Conservation (phyloP, 2,797 vertebrate species). For the Catamblyrhynchus diadema region DNA sequence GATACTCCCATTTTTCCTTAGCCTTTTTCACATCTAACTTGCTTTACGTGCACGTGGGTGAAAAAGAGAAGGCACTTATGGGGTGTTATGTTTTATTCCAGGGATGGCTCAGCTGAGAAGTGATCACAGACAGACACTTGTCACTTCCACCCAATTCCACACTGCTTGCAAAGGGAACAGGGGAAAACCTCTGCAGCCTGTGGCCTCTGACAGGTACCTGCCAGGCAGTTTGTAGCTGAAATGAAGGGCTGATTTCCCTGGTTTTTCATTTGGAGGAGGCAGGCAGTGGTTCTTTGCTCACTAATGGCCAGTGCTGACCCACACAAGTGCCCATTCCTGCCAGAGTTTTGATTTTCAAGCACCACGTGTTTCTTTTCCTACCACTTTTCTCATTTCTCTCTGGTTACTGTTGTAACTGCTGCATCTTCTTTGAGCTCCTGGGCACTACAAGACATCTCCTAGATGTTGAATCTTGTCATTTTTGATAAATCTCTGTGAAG, state of each 20-base stretch:
- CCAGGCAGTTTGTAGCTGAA: not conserved
- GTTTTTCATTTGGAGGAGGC: not conserved
- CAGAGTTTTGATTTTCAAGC: not conserved
- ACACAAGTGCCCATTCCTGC: not conserved
- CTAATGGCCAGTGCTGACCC: not conserved
- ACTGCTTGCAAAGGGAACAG: not conserved
- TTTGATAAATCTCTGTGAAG: conserved; percentile 39
- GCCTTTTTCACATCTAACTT: not conserved
- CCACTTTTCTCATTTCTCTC: not conserved
- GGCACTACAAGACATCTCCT: conserved; percentile 18
- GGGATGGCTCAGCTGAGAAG: not conserved
- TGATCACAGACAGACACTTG: not conserved
- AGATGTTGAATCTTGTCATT: conserved; percentile 38
- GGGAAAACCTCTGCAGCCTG: not conserved
- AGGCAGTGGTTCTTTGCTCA: not conserved
- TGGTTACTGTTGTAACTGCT: not conserved
- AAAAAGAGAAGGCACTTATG: not conserved
- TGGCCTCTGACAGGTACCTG: not conserved
- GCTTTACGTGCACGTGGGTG: rapidly evolving
- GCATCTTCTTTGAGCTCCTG: conserved; percentile 14
- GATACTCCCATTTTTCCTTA: not conserved
- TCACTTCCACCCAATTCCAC: not conserved
- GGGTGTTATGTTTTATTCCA: not conserved
- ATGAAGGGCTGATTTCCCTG: not conserved
- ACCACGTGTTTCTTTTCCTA: not conserved